Evolutionary conservation across 2,797 vertebrate species (phyloP), one percentile per base, ranked within the genome.

Genomic region (Semaprochilodus insignis): DNA sequence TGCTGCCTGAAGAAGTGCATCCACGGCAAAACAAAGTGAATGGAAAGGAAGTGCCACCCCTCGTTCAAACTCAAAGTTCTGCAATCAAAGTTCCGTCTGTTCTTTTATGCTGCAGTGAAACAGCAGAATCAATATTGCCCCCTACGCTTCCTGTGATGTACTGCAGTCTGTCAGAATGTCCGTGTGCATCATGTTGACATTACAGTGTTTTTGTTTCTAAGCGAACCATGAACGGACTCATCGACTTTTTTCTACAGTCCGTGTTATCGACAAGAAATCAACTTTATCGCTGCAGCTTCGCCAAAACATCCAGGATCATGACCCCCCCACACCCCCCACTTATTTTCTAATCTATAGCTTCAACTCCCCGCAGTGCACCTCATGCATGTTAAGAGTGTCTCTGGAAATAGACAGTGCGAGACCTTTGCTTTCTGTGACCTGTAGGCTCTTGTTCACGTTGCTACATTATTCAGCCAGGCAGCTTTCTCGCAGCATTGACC

Each of bases 381-480:
- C 72, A 70, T 62, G 52, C 25, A 54, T 54, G 52, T 31, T 15
- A 62, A 54, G 14, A 44, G 54, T 44, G 16, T 67, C 40, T 77
- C 34, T 63, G 31, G 59, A 52, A 77, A 59, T 14, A 74, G 25
- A 69, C 19, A 36, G 25, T 15, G 25, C 1, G 19, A 67, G 77
- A 65, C 57, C 70, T 65, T 79, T 48, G 21, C 44, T 54, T 70
- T 80, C 23, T 55, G 21, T 74, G 25, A 15, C 71, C 70, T 52
- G 27, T 84, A 65, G 25, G 62, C 51, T 36, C 36, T 59, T 62
- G 25, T 77, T 25, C 21, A 70, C 74, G 75, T 16, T 44, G 13
- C 51, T 83, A 14, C 69, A 80, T 83, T 83, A 67, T 72, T 78
- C 59, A 66, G 44, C 15, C 60, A 83, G 72, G 65, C 44, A 36